phyloP scores from a whole-genome alignment of 2,797 vertebrate genomes.

The Ammospiza maritima region DNA sequence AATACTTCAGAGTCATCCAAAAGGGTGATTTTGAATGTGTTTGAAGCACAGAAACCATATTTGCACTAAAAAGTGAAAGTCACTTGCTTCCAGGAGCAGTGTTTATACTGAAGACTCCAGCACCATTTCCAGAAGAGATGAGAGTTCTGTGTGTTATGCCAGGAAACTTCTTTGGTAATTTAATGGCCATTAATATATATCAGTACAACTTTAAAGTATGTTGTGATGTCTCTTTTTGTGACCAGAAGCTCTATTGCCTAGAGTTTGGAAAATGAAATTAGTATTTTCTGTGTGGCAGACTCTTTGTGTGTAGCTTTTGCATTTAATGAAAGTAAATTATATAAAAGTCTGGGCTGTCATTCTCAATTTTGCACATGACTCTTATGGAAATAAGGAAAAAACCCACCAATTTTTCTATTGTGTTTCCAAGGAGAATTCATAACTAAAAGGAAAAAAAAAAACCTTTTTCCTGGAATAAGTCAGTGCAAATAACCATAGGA shows the following conservation, averaged over 20 bases:
- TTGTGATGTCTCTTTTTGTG: conserved; percentile 1
- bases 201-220: background rate
- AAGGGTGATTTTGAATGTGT: background rate
- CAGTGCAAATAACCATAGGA: background rate
- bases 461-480: background rate
- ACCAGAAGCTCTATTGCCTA: background rate
- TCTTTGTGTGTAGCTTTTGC: conserved; percentile 25
- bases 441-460: background rate
- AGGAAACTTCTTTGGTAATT: background rate
- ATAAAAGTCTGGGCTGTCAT: conserved; percentile 16
- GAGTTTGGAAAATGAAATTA: background rate
- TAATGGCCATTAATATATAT: conserved; percentile 2
- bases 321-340: conserved; percentile 36
- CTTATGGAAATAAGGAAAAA: conserved; percentile 47
- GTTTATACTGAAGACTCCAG: background rate
- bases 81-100: background rate
- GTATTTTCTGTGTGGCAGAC: background rate
- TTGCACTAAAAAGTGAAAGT: background rate
- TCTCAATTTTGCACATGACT: conserved; percentile 18
- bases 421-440: conserved; percentile 20
- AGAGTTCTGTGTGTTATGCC: background rate
- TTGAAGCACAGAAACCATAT: background rate
- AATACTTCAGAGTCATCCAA: background rate
- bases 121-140: background rate
- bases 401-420: background rate